Evolutionary conservation across 2,888 invertebrate species (phyloP), one percentile per base, ranked within the genome.

Genomic region (Epirrhoe alternata): DNA sequence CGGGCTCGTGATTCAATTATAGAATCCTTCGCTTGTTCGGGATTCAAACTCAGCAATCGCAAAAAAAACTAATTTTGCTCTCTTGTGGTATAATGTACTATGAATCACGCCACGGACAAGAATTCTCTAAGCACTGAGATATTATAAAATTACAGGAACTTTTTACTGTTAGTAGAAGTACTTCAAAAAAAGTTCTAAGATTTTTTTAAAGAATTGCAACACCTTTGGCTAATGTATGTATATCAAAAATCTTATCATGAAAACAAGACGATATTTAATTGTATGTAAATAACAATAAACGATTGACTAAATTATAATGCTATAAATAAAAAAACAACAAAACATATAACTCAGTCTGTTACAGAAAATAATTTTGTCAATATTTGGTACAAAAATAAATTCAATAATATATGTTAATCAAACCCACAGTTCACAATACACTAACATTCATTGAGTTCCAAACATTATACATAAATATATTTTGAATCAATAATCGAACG

Each of bases 301-400:
- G 16, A 55, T 45, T 64, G 24, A 61, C 52, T 61, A 64, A 69
- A 50, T 63, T 52, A 61, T 62, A 58, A 49, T 55, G 38, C 12
- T 42, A 42, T 31, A 53, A 54, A 62, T 45, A 68, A 64, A 69
- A 51, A 64, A 71, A 67, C 58, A 72, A 72, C 64, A 69, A 66
- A 64, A 68, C 49, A 70, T 65, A 64, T 63, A 60, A 66, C 67
- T 72, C 74, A 74, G 74, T 74, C 74, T 71, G 61, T 66, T 67
- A 68, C n/a, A 64, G 53, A 68, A 61, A 68, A 62, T 66, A 66
- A 71, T 74, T 62, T 60, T 71, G 74, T 74, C 71, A 74, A 70
- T 65, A 67, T 74, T 71, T 71, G 69, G 70, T 72, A 66, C 66
- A 55, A 62, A n/a, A 63, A 52, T 58, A 52, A 66, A 55, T 64